Percentiles rank a stretch among this genome's conserved stretches.
Evolutionary conservation across 53 echinoderm and acorn worm species (phyloP).

Genomic region (Paracentrotus lividus): DNA sequence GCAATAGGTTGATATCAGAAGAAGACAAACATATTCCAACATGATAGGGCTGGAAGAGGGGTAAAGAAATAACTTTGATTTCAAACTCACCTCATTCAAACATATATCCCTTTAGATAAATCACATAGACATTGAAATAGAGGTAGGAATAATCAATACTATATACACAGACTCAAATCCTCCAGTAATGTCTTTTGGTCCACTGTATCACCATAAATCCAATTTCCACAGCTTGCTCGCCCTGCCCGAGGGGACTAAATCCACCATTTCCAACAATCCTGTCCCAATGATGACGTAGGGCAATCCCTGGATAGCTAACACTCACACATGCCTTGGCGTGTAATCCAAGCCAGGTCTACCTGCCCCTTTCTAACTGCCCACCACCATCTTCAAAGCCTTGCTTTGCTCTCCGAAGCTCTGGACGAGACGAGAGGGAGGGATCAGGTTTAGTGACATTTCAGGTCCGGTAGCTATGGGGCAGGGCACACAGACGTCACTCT

Average conservation of each 20-base stretch:
- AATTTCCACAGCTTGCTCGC: background rate
- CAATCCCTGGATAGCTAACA: constrained; percentile 45
- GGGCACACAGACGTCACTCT: constrained; percentile 42
- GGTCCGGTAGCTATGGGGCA: constrained; percentile 11
- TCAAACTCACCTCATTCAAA: constrained; percentile 45
- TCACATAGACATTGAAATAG: background rate
- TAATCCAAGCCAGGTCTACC: constrained; percentile 22
- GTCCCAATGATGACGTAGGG: constrained; percentile 38
- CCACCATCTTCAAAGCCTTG: constrained; percentile 36
- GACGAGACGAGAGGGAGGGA: constrained; percentile 4
- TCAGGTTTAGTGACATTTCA: constrained; percentile 38
- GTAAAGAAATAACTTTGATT: background rate
- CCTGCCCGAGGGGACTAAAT: constrained; percentile 31
- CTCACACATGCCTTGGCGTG: constrained; percentile 49
- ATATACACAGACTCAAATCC: constrained; percentile 27
- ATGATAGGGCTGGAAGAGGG: background rate
- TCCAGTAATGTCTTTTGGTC: background rate
- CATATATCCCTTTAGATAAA: background rate
- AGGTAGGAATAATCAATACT: constrained; percentile 3
- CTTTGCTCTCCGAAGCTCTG: background rate
- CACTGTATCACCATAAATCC: constrained; percentile 25
- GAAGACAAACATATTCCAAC: background rate
- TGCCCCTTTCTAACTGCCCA: background rate
- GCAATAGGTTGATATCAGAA: background rate
- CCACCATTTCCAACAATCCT: constrained; percentile 38